These are phyloP conservation scores for Aegotheles bennettii DNA, from an alignment of 2,113 vertebrate species.

Conservation along the genomic window DNA sequence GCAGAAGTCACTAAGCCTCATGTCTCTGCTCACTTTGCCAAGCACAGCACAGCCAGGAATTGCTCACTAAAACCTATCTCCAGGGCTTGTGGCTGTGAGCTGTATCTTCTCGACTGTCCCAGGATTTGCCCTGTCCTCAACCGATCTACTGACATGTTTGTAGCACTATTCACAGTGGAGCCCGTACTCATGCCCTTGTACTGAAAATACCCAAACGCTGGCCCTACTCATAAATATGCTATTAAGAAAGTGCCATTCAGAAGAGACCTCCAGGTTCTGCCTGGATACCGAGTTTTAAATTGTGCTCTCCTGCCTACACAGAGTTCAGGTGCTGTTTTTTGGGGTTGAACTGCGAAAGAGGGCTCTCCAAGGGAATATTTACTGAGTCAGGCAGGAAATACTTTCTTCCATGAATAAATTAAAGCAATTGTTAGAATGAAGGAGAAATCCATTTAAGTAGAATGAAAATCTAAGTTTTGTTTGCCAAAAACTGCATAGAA, in stretches of 20 bases:
- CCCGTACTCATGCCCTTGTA: background rate
- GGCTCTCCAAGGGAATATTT: background rate
- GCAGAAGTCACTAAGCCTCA: background rate
- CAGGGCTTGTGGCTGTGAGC: background rate
- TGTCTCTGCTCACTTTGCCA: background rate
- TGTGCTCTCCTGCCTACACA: background rate
- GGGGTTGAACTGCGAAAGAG: background rate
- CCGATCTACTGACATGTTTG: accelerated
- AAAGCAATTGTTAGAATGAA: background rate
- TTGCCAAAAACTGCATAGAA: background rate
- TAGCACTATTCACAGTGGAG: background rate
- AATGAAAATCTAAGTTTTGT: background rate
- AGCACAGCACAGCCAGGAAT: background rate
- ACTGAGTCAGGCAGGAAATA: background rate
- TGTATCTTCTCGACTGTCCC: background rate
- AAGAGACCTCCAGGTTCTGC: background rate
- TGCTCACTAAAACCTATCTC: background rate
- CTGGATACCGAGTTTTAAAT: background rate
- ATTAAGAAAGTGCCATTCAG: background rate
- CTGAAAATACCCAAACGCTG: background rate
- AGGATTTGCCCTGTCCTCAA: background rate
- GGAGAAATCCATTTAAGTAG: background rate
- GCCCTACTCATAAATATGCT: accelerated
- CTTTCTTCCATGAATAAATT: background rate
- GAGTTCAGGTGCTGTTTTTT: background rate